Evolutionary conservation across 2,888 invertebrate genomes (phyloP), one percentile per base, ranked within the genome.

Genomic region (Standfussiana lucernea): DNA sequence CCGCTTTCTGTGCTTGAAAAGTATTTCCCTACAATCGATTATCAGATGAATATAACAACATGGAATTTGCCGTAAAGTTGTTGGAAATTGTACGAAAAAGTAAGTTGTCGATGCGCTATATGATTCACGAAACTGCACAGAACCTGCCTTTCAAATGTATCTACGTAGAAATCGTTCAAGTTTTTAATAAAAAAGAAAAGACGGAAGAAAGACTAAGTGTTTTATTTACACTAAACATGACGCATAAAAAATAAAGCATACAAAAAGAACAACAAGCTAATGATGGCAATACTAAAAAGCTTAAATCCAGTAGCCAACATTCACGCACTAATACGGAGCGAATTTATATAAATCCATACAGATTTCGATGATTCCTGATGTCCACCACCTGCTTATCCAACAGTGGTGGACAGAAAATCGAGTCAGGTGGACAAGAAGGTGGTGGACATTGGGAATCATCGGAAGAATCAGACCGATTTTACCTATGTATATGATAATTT

Each of bases 11-110:
- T 75, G 42, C 72, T 53, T 42, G 65, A 62, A 72, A 70, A 72
- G 75, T 21, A 61, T 83, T 83, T 83, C 75, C 72, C 66, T 45
- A 32, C 68, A 70, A 50, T 53, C 68, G 45, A 83, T 71, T 53
- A 42, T 50, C 28, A 65, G 68, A 68, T 74, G 65, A 65, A 56
- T 61, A 24, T 40, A 64, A 47, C 40, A 74, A 56, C 61, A 50
- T 70, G 50, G 59, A 69, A 65, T 18, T n/a, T 28, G 21, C 21
- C 8, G 15, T 56, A 40, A 42, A 28, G 24, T 72, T 28, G 13
- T 40, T 40, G 40, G 64, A 15, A 64, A 64, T 0, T n/a, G 15
- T 64, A 37, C 40, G n/a, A 64, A 64, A 62, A n/a, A 62, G 13
- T 40, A 8, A n/a, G 64, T n/a, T 40, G 15, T 40, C n/a, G 64